Evolutionary conservation across 2,113 vertebrate genomes (phyloP).

Genomic region (Xenopus tropicalis): UCB_Xtro_10.0 CM004445.2:12313501-12314000

Average conservation of each 20-base stretch:
- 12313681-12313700: conserved; percentile 27
- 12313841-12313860: conserved; percentile 7
- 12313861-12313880: conserved; percentile 16
- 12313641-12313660: conserved; percentile 7
- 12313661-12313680: background rate
- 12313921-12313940: conserved; percentile 21
- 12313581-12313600: background rate
- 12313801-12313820: background rate
- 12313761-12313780: conserved; percentile 25
- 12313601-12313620: too few species aligned
- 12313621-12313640: conserved; percentile 14
- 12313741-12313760: conserved; percentile 44
- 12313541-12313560: conserved; percentile 10
- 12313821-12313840: conserved; percentile 33
- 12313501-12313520: conserved; percentile 12
- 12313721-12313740: conserved; percentile 28
- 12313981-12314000: conserved; percentile 12
- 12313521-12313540: background rate
- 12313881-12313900: conserved; percentile 13
- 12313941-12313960: background rate
- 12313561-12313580: background rate
- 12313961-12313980: conserved; percentile 5
- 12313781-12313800: background rate
- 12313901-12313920: conserved; percentile 6
- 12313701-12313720: conserved; percentile 16